A percentile compares a stretch with the other conserved stretches of the same genome.
These are phyloP conservation scores for Drosophila rellima DNA, from an alignment of 2,888 invertebrate species.

Conservation along the genomic window DNA sequence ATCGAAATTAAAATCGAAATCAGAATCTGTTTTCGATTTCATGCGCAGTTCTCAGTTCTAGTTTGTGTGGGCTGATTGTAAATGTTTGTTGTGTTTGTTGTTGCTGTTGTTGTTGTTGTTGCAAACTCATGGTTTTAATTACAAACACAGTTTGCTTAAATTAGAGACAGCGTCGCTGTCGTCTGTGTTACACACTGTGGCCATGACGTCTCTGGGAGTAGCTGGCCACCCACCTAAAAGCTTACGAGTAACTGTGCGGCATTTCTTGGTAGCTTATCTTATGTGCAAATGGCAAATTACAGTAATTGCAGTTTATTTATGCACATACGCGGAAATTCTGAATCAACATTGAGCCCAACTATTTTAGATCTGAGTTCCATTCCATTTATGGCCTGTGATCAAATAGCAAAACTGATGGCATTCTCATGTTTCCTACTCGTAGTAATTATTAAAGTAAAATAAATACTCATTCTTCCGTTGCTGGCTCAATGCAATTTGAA, in stretches of 20 bases:
- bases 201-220: slow-evolving; percentile 25
- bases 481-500: slow-evolving; percentile 12
- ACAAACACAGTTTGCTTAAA: slow-evolving; percentile 69
- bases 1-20: slow-evolving; percentile 33
- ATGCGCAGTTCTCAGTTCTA: slow-evolving; percentile 23
- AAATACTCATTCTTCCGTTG: slow-evolving; percentile 43
- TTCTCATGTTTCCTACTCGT: slow-evolving; percentile 55
- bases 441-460: slow-evolving; percentile 15
- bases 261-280: slow-evolving; percentile 52
- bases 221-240: slow-evolving; percentile 55
- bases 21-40: slow-evolving; percentile 67
- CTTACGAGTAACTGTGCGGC: slow-evolving; percentile 14
- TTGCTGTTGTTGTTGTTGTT: slow-evolving; percentile 9
- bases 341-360: slow-evolving; percentile 45
- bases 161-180: slow-evolving; percentile 52
- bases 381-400: slow-evolving; percentile 57
- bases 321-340: slow-evolving; percentile 53
- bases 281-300: slow-evolving; percentile 56
- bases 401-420: slow-evolving; percentile 62
- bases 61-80: slow-evolving; percentile 38
- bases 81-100: slow-evolving; percentile 2
- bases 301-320: slow-evolving; percentile 53
- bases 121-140: slow-evolving; percentile 61
- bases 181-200: slow-evolving; percentile 30
- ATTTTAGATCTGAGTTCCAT: slow-evolving; percentile 26